Evolutionary conservation across 1,140 invertebrate species (phyloP).

Genomic region (Akabosia matsudoensis): DNA sequence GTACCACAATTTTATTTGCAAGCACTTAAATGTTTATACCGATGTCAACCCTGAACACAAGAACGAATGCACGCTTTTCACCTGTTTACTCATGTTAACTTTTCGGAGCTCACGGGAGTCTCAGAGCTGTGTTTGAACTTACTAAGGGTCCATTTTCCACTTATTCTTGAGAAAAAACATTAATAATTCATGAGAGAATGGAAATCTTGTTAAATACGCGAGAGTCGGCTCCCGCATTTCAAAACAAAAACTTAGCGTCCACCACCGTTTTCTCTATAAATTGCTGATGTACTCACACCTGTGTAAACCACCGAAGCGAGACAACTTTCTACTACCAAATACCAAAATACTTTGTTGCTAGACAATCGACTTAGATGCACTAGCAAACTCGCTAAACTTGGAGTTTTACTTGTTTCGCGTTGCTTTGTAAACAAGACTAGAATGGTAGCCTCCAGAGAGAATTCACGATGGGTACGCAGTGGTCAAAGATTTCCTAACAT

Average conservation of each 20-base stretch:
- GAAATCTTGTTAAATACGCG: conserved; percentile 9
- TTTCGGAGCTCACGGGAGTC: background rate
- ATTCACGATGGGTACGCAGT: too few relatives aligned
- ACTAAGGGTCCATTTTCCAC: background rate
- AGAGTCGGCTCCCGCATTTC: background rate
- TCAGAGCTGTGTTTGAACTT: background rate
- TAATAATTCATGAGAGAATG: conserved; percentile 17
- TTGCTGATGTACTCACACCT: background rate
- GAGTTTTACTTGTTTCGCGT: too few relatives aligned
- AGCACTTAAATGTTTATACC: background rate
- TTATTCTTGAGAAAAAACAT: background rate
- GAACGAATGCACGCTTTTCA: background rate
- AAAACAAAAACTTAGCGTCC: background rate
- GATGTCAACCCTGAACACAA: background rate
- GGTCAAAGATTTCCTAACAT: too few relatives aligned
- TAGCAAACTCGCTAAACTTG: too few relatives aligned
- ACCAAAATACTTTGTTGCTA: too few relatives aligned
- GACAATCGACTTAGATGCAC: too few relatives aligned
- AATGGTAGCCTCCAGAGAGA: too few relatives aligned
- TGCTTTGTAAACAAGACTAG: too few relatives aligned
- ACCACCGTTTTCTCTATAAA: background rate
- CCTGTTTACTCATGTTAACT: background rate
- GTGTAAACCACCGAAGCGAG: too few relatives aligned
- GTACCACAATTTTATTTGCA: background rate
- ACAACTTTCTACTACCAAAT: too few relatives aligned